Conservation (phyloP, 2,113 vertebrate species). For the Myrmophylax atrothorax region DNA sequence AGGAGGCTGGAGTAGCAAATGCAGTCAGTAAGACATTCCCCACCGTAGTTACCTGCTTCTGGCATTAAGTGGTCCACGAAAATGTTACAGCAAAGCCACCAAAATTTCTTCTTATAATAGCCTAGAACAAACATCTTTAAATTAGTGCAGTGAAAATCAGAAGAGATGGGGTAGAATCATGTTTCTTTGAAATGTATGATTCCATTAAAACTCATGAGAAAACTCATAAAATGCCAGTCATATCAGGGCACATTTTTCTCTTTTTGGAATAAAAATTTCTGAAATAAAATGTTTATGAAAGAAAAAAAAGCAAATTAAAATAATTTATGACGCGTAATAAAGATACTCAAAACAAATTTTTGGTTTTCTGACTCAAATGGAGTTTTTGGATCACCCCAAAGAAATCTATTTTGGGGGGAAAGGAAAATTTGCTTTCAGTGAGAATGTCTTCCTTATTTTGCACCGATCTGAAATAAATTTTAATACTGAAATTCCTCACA, state of each 20-base stretch:
- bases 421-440: background rate
- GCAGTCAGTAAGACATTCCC: background rate
- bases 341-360: background rate
- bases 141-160: background rate
- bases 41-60: fast-evolving
- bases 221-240: background rate
- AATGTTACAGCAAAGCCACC: background rate
- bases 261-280: background rate
- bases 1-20: background rate
- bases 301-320: background rate
- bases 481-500: background rate
- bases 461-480: background rate
- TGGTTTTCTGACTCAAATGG: background rate
- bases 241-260: background rate
- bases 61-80: background rate
- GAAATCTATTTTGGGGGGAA: fast-evolving
- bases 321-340: background rate
- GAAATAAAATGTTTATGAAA: background rate
- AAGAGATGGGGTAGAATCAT: background rate
- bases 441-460: background rate
- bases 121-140: background rate
- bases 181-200: background rate
- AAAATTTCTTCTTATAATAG: background rate
- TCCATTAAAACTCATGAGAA: background rate
- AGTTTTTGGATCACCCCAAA: background rate